A percentile compares a stretch with the other conserved stretches of the same genome.
These are phyloP conservation scores for Psilopsiagon aurifrons DNA, from an alignment of 2,113 vertebrate genomes.

Conservation along the genomic window DNA sequence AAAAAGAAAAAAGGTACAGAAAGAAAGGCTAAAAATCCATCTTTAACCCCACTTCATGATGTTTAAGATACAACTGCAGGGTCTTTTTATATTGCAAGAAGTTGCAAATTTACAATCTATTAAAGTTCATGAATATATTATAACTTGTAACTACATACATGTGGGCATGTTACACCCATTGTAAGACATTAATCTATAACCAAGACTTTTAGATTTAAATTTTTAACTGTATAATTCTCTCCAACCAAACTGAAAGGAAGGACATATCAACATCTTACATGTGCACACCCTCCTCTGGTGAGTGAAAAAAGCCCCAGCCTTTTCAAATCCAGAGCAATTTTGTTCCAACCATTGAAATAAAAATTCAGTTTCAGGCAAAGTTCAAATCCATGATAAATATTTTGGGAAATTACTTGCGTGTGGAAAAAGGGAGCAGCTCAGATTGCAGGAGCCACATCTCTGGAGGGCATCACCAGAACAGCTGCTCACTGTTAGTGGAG, in stretches of 20 bases:
- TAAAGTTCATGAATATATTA: neutral
- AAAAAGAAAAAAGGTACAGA: neutral
- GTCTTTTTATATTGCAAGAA: neutral
- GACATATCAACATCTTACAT: neutral
- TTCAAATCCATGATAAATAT: constrained; percentile 28
- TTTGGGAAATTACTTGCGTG: constrained; percentile 14
- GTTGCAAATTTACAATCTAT: neutral
- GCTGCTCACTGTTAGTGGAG: neutral
- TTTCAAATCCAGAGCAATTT: neutral
- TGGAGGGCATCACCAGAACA: constrained; percentile 22
- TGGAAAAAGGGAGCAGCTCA: constrained; percentile 31
- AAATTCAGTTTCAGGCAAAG: constrained; percentile 24
- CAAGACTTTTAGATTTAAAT: neutral
- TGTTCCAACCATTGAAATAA: neutral
- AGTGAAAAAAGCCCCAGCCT: neutral
- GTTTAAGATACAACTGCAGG: neutral
- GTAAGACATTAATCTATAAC: neutral
- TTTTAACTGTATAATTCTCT: neutral
- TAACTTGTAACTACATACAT: neutral
- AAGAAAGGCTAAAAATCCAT: neutral
- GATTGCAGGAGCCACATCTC: constrained; percentile 18
- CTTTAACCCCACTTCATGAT: neutral
- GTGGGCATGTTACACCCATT: neutral
- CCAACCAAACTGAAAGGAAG: neutral
- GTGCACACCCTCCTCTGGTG: neutral